Evolutionary conservation across 1,140 invertebrate genomes (phyloP).

Genomic region (Polypedilum vanderplanki): DNA sequence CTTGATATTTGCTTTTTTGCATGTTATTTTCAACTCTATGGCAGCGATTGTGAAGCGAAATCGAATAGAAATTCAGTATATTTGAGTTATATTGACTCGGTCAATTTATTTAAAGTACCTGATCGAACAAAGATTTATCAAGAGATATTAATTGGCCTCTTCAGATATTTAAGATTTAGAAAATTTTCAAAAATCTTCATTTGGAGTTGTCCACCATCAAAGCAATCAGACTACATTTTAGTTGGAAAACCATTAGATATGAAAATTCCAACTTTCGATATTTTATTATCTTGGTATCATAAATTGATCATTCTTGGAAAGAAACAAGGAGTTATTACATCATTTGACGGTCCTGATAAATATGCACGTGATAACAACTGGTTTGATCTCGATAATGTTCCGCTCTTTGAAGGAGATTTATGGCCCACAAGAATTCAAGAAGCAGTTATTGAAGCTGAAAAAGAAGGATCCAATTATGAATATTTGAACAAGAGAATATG

Average conservation of each 20-base stretch:
- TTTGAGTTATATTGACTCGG: neutral
- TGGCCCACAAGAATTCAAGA: neutral
- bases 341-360: neutral
- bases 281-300: neutral
- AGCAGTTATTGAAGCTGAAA: neutral
- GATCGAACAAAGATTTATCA: neutral
- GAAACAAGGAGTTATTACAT: neutral
- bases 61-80: conserved; percentile 1
- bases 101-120: neutral
- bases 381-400: neutral
- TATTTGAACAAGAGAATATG: neutral
- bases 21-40: neutral
- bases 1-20: neutral
- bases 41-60: neutral
- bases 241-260: neutral
- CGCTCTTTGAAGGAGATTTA: neutral
- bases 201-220: conserved; percentile 15
- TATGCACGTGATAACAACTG: neutral
- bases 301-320: neutral
- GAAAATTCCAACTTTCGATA: neutral
- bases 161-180: neutral
- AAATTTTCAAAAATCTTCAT: neutral
- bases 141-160: neutral
- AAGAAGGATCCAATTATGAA: neutral
- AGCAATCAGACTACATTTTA: neutral